Evolutionary conservation across 2,113 vertebrate genomes (phyloP), one percentile per base, ranked within the genome.

Genomic region (Clarias magur): DNA sequence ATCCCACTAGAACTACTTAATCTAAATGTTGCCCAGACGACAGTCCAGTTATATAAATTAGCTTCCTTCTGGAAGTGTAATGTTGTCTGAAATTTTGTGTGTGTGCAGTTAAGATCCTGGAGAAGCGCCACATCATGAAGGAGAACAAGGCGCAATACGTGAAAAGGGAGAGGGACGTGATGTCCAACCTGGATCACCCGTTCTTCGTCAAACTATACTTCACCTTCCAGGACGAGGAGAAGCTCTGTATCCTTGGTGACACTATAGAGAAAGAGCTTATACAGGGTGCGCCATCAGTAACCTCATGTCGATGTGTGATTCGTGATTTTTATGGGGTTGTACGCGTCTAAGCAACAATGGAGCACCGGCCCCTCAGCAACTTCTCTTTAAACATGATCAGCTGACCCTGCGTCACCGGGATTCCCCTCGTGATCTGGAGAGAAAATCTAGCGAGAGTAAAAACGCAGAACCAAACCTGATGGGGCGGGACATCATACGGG

Each of bases 171-270:
- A 95, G 97, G 93, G 98, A 99, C 85, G 95, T 99, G 82, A 99
- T 99, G 97, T 99, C 98, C 70, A 96, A 96, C 85, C 96, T 99
- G 92, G 97, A 99, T 93, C 98, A 99, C 91, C 96, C 98, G 30
- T 99, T 99, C 93, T 99, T 99, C 88, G 98, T 99, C 93, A 99
- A 99, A 91, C 97, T 99, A 86, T 99, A 97, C 95, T 99, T 99
- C 94, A 99, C 98, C 54, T 99, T 99, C 96, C 98, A 99, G 95
- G 98, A 99, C 85, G 97, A 99, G 84, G 98, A 99, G 93, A 99
- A 99, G 93, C 96, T 99, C 15, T 99, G 98, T 99, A 99, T 99
- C 98, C 98, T 99, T 80, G 5, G 88, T 42, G 11, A 42, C 16
- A 34, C 76, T 48, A 8, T 8, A 48, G 7, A 48, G 48, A 0